Evolutionary conservation across 2,888 invertebrate species (phyloP).

Genomic region (Drosophila diplacantha): DNA sequence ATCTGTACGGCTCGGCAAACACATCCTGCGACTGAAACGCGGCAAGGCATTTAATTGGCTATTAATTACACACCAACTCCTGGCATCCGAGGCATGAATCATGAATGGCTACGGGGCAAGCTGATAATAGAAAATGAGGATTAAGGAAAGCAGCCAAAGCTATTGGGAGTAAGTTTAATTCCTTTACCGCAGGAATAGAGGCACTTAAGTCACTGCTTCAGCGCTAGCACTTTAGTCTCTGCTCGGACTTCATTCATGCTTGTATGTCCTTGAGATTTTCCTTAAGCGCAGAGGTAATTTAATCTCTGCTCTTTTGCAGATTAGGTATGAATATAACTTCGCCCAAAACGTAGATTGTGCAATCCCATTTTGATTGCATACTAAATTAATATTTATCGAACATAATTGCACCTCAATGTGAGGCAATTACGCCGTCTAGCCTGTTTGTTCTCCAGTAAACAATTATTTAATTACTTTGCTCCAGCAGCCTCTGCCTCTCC

Average conservation of each 20-base stretch:
- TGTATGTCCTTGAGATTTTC: background rate
- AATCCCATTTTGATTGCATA: slow-evolving; percentile 1
- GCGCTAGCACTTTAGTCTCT: background rate
- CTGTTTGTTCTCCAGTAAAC: background rate
- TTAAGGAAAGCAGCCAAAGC: background rate
- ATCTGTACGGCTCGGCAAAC: slow-evolving; percentile 9
- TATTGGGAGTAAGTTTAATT: slow-evolving; percentile 11
- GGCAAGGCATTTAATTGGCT: slow-evolving; percentile 31
- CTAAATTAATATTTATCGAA: slow-evolving; percentile 1
- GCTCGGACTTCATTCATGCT: background rate
- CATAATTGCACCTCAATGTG: slow-evolving; percentile 4
- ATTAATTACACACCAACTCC: slow-evolving; percentile 22
- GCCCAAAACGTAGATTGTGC: background rate
- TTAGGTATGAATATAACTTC: slow-evolving; percentile 2
- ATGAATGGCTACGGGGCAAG: background rate
- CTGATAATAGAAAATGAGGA: slow-evolving; percentile 2
- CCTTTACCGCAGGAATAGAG: slow-evolving; percentile 1
- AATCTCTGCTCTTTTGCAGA: background rate
- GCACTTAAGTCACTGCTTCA: background rate
- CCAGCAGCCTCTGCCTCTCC: background rate
- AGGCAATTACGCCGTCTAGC: background rate
- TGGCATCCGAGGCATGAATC: background rate
- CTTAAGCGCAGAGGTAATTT: slow-evolving; percentile 4
- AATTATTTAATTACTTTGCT: slow-evolving; percentile 10
- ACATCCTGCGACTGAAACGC: slow-evolving; percentile 24